These are phyloP conservation scores for Gambusia holbrooki DNA, from an alignment of 2,113 vertebrate species.

Conservation along the genomic window DNA sequence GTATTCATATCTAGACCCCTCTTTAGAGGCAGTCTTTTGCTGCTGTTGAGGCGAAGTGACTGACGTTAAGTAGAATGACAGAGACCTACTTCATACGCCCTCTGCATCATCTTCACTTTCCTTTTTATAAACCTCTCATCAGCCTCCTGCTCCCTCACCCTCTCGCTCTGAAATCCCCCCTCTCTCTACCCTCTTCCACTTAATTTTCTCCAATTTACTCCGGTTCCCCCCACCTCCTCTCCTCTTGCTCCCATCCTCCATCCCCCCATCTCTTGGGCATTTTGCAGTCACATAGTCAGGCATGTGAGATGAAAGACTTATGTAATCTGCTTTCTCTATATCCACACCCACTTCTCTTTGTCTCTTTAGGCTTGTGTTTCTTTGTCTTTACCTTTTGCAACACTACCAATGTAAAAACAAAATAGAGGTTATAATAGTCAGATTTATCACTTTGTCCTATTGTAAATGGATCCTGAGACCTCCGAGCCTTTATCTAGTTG, in stretches of 20 bases:
- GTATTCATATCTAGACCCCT: constrained; percentile 44
- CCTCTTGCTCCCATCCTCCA: constrained; percentile 42
- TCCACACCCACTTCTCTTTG: constrained; percentile 29
- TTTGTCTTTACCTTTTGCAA: constrained; percentile 27
- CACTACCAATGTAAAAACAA: constrained; percentile 31
- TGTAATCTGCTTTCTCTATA: constrained; percentile 68
- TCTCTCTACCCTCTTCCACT: constrained; percentile 60
- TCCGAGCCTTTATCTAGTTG: neutral
- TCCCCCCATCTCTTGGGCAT: constrained; percentile 57
- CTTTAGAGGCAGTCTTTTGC: constrained; percentile 45
- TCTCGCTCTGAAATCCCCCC: constrained; percentile 53
- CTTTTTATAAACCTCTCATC: constrained; percentile 73
- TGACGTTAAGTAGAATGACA: constrained; percentile 62
- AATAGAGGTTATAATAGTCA: constrained; percentile 21
- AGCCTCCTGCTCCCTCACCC: constrained; percentile 33
- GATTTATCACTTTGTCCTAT: constrained; percentile 28
- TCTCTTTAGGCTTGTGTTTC: constrained; percentile 32
- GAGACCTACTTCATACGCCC: constrained; percentile 64
- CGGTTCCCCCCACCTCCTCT: constrained; percentile 47
- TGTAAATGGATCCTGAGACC: constrained; percentile 14
- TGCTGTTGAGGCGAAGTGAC: constrained; percentile 34
- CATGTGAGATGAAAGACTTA: constrained; percentile 80
- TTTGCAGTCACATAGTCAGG: constrained; percentile 77
- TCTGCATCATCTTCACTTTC: constrained; percentile 67
- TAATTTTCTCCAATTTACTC: constrained; percentile 75